Evolutionary conservation across 2,113 vertebrate species (phyloP).

Genomic region (Rhodinocichla rosea): DNA sequence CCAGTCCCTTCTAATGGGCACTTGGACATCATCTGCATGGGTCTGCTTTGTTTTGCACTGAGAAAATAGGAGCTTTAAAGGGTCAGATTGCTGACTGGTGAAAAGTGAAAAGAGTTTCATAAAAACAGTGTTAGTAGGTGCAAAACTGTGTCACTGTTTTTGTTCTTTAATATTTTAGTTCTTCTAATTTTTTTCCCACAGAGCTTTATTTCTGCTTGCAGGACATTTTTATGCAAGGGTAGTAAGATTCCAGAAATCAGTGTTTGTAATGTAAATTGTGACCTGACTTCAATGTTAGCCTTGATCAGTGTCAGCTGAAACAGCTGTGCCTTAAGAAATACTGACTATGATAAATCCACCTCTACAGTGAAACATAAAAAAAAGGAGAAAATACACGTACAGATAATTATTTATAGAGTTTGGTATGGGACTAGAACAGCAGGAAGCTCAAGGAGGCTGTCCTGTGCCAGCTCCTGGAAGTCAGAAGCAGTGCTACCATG

Average conservation of each 20-base stretch:
- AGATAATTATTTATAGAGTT: neutral
- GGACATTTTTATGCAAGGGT: neutral
- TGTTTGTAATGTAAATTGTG: constrained; percentile 21
- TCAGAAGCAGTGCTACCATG: neutral
- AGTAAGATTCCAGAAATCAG: neutral
- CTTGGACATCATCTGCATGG: neutral
- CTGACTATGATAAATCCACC: neutral
- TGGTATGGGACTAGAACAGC: neutral
- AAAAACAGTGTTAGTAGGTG: neutral
- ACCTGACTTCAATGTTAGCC: neutral
- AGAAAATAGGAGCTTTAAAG: neutral
- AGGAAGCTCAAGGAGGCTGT: neutral
- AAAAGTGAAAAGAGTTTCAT: neutral
- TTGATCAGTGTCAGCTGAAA: neutral
- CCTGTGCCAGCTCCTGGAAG: neutral
- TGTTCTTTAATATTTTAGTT: neutral
- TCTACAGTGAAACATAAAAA: neutral
- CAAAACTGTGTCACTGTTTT: neutral
- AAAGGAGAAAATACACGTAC: neutral
- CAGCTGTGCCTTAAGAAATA: neutral
- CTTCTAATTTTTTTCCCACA: neutral
- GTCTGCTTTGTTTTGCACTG: neutral
- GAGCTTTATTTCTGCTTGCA: neutral
- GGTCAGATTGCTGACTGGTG: neutral
- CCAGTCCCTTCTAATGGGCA: neutral